Percentiles rank a stretch among this genome's conserved stretches.
phyloP scores from a whole-genome alignment of 2,888 invertebrate species.

The Helicoverpa assulta region DNA sequence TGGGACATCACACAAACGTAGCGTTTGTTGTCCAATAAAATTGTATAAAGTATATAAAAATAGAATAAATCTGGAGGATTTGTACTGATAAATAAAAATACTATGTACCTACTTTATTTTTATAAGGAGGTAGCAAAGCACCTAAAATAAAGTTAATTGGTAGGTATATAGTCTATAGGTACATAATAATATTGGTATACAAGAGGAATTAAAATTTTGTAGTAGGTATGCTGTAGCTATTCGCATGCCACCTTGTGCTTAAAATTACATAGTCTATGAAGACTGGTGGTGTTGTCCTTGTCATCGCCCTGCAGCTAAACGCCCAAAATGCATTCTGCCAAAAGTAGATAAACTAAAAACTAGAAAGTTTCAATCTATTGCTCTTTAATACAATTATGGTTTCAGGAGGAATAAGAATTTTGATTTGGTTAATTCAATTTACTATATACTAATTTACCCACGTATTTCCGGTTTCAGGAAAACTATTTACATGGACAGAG shows the following conservation, averaged over 20 bases:
- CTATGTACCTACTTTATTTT: no score
- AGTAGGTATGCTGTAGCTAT: no score
- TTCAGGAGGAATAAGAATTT: not conserved
- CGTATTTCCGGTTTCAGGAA: constrained; percentile 36
- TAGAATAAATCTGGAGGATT: no score
- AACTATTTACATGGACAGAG: constrained; percentile 1
- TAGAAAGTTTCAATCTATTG: not conserved
- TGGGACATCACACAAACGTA: constrained; percentile 55
- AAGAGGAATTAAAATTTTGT: no score
- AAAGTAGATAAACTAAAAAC: no score
- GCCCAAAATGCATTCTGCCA: constrained; percentile 66
- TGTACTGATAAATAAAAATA: no score
- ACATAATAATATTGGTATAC: no score
- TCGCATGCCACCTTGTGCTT: constrained; percentile 12
- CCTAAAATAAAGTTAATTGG: no score
- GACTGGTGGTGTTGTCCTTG: constrained; percentile 60
- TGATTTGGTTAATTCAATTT: not conserved
- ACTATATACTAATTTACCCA: no score
- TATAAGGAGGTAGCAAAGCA: no score
- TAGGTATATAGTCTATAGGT: no score
- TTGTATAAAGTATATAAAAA: not conserved
- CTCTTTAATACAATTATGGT: not conserved
- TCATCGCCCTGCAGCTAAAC: constrained; percentile 65
- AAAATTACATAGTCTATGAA: constrained; percentile 63
- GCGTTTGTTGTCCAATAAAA: constrained; percentile 27